A percentile compares a stretch with the other conserved stretches of the same genome.
Evolutionary conservation across 1,140 invertebrate species (phyloP).

Genomic region (Aricia agestis): DNA sequence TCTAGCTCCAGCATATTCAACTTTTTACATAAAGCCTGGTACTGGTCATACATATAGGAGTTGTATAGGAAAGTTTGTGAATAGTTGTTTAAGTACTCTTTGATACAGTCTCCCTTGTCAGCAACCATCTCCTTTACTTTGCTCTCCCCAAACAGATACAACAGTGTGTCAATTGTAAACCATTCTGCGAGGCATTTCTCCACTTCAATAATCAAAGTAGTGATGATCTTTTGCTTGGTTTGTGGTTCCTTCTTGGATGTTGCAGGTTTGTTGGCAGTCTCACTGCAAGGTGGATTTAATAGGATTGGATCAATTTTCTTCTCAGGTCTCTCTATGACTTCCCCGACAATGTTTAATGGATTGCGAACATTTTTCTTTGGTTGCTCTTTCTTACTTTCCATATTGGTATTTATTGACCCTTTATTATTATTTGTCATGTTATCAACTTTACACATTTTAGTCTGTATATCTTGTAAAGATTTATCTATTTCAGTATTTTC

Average conservation of each 20-base stretch:
- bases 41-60: constrained; percentile 70
- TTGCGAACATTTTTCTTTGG: constrained; percentile 39
- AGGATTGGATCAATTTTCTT: constrained; percentile 60
- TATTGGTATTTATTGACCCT: not conserved
- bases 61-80: constrained; percentile 59
- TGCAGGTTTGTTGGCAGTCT: constrained; percentile 16
- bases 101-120: constrained; percentile 75
- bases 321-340: constrained; percentile 62
- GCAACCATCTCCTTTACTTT: constrained; percentile 76
- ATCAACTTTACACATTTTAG: not conserved
- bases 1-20: constrained; percentile 76
- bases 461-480: not conserved
- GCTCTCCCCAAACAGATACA: constrained; percentile 77
- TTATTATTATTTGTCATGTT: not conserved
- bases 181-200: constrained; percentile 77
- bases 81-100: constrained; percentile 74
- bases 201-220: constrained; percentile 60
- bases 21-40: constrained; percentile 75
- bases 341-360: constrained; percentile 60
- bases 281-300: constrained; percentile 26
- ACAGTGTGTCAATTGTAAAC: constrained; percentile 77
- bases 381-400: constrained; percentile 16
- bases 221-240: constrained; percentile 52
- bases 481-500: not conserved
- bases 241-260: constrained; percentile 33